Evolutionary conservation across 2,113 vertebrate genomes (phyloP), one percentile per base, ranked within the genome.

Genomic region (Gulo gulo): DNA sequence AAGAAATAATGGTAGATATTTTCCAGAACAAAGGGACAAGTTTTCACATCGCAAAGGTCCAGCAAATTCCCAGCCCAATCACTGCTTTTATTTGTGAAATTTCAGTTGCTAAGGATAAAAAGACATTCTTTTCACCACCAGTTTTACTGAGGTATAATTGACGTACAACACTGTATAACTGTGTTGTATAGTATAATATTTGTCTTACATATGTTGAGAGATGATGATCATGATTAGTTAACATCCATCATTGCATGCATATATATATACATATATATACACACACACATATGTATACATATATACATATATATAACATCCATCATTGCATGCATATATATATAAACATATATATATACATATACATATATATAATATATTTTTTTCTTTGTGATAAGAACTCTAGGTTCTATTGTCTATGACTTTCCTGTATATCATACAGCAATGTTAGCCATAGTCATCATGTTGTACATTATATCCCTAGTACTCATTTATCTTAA

Each of bases 11-110:
- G 45, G 23, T 39, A 80, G 50, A 59, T 1, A 47, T 86, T 79
- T 91, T 91, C 14, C 12, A 81, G 42, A 89, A 76, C 42, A 61
- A 31, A 83, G 65, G 29, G 9, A 29, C 14, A 6, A n/a, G 24
- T 69, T 91, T 89, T 63, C 14, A n/a, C 10, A 65, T n/a, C 90
- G 7, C 3, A 61, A 26, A 55, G 29, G 6, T 29, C 67, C 61
- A 42, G 26, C n/a, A 90, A 82, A 42, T 76, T 90, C 24, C 65
- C 55, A 69, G 59, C 7, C 71, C 59, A 57, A 16, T 74, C 84
- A 29, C 45, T 88, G 16, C 31, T 88, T 8, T 45, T 80, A 16
- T 93, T 36, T 88, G 23, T 92, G 65, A 74, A 89, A 69, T 79
- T 78, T 84, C 31, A 89, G 59, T 59, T 47, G 34, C 26, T 13